Evolutionary conservation across 2,113 vertebrate species (phyloP).

Genomic region (Eidolon helvum): DNA sequence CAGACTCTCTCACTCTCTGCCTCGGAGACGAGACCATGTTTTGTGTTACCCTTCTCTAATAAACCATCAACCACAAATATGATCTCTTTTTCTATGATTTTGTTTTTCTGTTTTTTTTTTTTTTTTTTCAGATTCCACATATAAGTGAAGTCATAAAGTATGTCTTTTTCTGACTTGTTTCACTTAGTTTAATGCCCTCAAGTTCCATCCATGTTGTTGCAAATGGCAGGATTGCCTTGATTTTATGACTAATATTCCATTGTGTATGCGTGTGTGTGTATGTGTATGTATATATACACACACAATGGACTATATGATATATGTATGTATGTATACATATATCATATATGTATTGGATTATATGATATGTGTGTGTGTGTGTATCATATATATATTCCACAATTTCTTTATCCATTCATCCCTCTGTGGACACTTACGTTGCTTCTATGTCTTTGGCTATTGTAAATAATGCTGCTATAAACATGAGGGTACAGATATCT

Average conservation of each 20-base stretch:
- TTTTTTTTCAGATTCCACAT: background rate
- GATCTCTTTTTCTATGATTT: background rate
- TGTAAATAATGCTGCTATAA: background rate
- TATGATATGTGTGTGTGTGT: too few species aligned
- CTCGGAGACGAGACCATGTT: too few species aligned
- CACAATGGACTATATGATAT: too few species aligned
- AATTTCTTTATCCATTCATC: background rate
- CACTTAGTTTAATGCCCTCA: background rate
- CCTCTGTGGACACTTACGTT: background rate
- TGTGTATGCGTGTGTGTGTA: too few species aligned
- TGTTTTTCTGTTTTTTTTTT: too few species aligned
- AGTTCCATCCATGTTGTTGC: background rate
- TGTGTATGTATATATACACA: too few species aligned
- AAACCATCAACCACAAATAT: background rate
- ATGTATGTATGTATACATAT: too few species aligned
- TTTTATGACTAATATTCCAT: background rate
- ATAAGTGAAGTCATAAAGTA: background rate
- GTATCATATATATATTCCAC: too few species aligned
- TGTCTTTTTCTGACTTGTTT: background rate
- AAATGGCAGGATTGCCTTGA: background rate
- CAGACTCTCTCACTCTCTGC: too few species aligned
- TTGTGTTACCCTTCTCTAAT: too few species aligned
- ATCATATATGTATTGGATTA: too few species aligned
- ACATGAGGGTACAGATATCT: background rate
- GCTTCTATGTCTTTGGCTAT: background rate